Percentiles rank a stretch among this genome's conserved stretches.
These are phyloP conservation scores for Portevinia maculata DNA, from an alignment of 2,888 invertebrate species.

Conservation along the genomic window DNA sequence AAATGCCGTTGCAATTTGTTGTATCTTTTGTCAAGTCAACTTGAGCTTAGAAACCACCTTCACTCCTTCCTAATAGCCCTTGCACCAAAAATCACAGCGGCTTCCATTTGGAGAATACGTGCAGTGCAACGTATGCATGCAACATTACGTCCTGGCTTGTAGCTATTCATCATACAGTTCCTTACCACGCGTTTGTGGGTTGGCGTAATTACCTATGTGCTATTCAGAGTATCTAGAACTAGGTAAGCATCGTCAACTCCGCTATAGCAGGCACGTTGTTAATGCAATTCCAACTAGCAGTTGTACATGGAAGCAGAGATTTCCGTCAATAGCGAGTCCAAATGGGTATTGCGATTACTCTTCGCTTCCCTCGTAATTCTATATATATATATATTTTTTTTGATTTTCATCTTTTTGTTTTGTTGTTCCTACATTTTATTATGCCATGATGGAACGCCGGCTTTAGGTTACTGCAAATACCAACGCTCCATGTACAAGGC, in stretches of 20 bases:
- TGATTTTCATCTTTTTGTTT: conserved; percentile 22
- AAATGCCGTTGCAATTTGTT: too few species aligned
- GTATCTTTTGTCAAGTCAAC: too few species aligned
- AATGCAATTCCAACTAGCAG: conserved; percentile 33
- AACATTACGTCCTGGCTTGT: conserved; percentile 2
- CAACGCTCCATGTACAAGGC: neutral
- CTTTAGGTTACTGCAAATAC: conserved; percentile 37
- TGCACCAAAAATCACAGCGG: conserved; percentile 40
- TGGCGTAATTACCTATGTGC: conserved; percentile 15
- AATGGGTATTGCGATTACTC: conserved; percentile 58
- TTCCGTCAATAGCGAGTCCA: conserved; percentile 53
- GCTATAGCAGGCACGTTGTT: neutral
- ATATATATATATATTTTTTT: conserved; percentile 15
- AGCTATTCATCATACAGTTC: conserved; percentile 49
- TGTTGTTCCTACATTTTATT: conserved; percentile 48
- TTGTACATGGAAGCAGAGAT: conserved; percentile 36
- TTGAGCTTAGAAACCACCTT: too few species aligned
- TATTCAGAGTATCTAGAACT: conserved; percentile 52
- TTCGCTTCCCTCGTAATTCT: conserved; percentile 13
- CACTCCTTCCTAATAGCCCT: too few species aligned
- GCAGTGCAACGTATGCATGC: conserved; percentile 14
- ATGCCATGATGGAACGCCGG: conserved; percentile 57
- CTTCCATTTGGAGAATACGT: conserved; percentile 12
- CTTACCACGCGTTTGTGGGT: conserved; percentile 45
- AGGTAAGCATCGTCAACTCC: conserved; percentile 53